Evolutionary conservation across 2,113 vertebrate species (phyloP), one percentile per base, ranked within the genome.

Genomic region (Alaudala cheleensis): DNA sequence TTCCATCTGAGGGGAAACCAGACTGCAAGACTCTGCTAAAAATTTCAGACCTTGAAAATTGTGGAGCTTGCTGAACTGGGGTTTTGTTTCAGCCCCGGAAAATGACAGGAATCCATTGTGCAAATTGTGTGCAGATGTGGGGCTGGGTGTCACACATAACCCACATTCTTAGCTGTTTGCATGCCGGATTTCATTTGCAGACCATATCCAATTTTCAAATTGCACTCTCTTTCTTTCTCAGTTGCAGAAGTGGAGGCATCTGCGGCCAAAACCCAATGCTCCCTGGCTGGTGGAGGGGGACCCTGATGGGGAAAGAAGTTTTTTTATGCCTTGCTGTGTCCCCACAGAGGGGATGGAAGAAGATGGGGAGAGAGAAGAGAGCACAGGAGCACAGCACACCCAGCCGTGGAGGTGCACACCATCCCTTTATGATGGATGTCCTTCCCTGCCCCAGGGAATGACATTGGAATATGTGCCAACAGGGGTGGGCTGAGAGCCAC

Each of bases 81-180:
- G 67, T 86, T 85, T 96, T 96, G 56, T 93, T 96, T 94, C 88
- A 93, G 53, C 51, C 37, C 50, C 0, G 1, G 88, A 96, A 96
- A 96, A 97, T 78, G 82, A 81, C 79, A 95, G 64, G 90, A 96
- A 96, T 96, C 51, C 33, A 74, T 92, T 86, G 80, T 84, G 72
- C 40, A 96, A 96, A 95, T 96, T 86, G 20, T 72, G 60, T 84
- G 69, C 94, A 97, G 96, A 94, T 96, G 92, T 88, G 61, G 72
- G 40, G 37, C 44, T 83, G 60, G 51, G 53, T 86, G 83, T 92
- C 44, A 0, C 88, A 86, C 90, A 86, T 90, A 81, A 73, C 51
- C 34, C 67, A 11, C 86, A 64, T 94, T 86, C 86, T 78, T 92
- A 83, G 86, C 69, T 87, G 86, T 78, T 93, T 74, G 64, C 72